Evolutionary conservation across 1,140 invertebrate species (phyloP).

Genomic region (Neodiprion virginianus): DNA sequence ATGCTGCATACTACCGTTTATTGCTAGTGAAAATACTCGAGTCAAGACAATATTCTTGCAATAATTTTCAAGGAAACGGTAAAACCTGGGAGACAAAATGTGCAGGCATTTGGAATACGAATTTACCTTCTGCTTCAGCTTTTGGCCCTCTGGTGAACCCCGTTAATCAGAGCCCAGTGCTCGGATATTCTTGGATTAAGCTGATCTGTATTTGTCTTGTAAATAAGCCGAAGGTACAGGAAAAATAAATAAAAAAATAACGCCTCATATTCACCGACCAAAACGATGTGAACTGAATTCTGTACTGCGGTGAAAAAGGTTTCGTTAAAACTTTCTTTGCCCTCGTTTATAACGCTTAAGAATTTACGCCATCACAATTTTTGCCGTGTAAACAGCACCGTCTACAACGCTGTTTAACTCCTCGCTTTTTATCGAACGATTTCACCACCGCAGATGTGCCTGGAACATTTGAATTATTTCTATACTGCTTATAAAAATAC

Average conservation of each 20-base stretch:
- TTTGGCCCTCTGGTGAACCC: not conserved
- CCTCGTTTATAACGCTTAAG: not conserved
- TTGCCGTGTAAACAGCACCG: not conserved
- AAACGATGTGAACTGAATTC: not conserved
- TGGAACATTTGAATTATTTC: too few species aligned
- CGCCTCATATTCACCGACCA: not conserved
- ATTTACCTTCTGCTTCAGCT: not conserved
- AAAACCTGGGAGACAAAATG: too few species aligned
- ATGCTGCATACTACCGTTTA: too few species aligned
- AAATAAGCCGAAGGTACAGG: not conserved
- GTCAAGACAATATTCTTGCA: too few species aligned
- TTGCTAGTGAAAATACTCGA: too few species aligned
- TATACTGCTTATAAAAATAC: too few species aligned
- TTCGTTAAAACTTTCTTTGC: not conserved
- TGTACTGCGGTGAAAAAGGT: not conserved
- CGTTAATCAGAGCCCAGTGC: not conserved
- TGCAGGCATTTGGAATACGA: not conserved
- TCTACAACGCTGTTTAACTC: not conserved
- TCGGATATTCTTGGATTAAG: not conserved
- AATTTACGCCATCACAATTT: not conserved
- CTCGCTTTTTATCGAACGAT: not conserved
- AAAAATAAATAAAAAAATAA: not conserved
- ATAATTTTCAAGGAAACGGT: too few species aligned
- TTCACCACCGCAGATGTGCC: too few species aligned
- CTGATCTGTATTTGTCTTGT: conserved; percentile 2